Evolutionary conservation across 2,113 vertebrate species (phyloP).

Genomic region (Chaenocephalus aceratus): DNA sequence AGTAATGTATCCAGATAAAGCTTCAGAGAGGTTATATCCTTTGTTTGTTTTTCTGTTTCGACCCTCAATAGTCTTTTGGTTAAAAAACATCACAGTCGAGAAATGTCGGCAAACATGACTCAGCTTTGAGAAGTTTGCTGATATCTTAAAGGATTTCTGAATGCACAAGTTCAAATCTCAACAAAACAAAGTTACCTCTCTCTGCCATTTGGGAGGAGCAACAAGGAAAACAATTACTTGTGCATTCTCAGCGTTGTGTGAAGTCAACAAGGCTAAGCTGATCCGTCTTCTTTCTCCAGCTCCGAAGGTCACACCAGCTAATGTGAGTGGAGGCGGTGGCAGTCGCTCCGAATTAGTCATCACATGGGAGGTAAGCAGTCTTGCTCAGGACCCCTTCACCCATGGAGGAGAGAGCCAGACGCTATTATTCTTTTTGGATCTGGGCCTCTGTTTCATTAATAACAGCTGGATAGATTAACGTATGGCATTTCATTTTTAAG

Average conservation of each 20-base stretch:
- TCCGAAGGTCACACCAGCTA: conserved; percentile 95
- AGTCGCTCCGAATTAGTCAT: conserved; percentile 98
- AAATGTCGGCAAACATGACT: neutral
- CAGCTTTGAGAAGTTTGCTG: neutral
- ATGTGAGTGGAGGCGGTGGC: conserved; percentile 96
- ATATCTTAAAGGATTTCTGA: conserved; percentile 12
- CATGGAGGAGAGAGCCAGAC: conserved; percentile 56
- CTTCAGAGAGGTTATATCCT: neutral
- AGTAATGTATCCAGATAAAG: neutral
- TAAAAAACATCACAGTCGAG: neutral
- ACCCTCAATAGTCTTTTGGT: neutral
- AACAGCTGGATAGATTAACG: conserved; percentile 69
- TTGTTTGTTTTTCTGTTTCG: neutral
- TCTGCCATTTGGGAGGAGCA: neutral
- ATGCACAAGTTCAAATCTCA: conserved; percentile 15
- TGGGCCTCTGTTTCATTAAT: conserved; percentile 74
- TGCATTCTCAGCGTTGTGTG: conserved; percentile 12
- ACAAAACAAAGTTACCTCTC: neutral
- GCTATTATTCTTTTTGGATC: conserved; percentile 66
- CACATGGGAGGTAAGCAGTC: conserved; percentile 94
- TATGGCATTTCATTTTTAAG: conserved; percentile 80
- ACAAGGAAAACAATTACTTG: conserved; percentile 26
- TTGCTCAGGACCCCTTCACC: conserved; percentile 43
- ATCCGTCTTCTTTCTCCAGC: conserved; percentile 83
- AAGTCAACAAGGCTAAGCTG: conserved; percentile 52